Percentiles rank a stretch among this genome's conserved stretches.
These are phyloP conservation scores for Argentina silus DNA, from an alignment of 2,797 vertebrate genomes.

Conservation along the genomic window DNA sequence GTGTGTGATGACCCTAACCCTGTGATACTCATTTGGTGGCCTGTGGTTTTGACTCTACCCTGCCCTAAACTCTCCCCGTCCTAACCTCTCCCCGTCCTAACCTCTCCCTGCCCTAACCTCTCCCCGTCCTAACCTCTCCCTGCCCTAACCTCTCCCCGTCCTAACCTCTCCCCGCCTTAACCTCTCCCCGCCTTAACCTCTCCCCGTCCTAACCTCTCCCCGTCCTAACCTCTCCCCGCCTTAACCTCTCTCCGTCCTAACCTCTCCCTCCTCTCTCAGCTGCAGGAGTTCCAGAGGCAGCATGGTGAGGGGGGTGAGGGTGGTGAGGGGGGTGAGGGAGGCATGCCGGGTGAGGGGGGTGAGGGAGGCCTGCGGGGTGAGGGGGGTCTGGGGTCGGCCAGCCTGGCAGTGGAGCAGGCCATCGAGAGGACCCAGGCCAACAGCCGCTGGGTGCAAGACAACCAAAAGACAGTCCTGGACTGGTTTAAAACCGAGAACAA, in stretches of 20 bases:
- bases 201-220: too few species aligned
- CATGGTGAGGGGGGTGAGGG: slow-evolving; percentile 53
- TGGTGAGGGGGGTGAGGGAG: too few species aligned
- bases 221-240: neutral
- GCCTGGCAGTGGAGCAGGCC: slow-evolving; percentile 74
- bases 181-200: too few species aligned
- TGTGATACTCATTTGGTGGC: too few species aligned
- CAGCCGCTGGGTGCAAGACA: slow-evolving; percentile 87
- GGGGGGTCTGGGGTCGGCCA: slow-evolving; percentile 60
- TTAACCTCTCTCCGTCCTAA: neutral
- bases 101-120: neutral
- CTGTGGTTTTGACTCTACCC: too few species aligned
- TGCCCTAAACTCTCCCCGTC: neutral
- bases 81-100: neutral
- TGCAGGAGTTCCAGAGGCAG: slow-evolving; percentile 76
- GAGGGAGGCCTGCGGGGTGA: slow-evolving; percentile 47
- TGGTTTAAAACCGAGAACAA: slow-evolving; percentile 79
- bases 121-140: neutral
- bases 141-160: neutral
- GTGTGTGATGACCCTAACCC: neutral
- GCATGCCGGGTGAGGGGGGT: neutral
- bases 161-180: neutral
- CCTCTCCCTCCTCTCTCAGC: slow-evolving; percentile 51
- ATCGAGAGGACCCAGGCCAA: slow-evolving; percentile 87
- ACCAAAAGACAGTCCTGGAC: slow-evolving; percentile 61